phyloP scores from a whole-genome alignment of 2,888 invertebrate species.

The Standfussiana lucernea region DNA sequence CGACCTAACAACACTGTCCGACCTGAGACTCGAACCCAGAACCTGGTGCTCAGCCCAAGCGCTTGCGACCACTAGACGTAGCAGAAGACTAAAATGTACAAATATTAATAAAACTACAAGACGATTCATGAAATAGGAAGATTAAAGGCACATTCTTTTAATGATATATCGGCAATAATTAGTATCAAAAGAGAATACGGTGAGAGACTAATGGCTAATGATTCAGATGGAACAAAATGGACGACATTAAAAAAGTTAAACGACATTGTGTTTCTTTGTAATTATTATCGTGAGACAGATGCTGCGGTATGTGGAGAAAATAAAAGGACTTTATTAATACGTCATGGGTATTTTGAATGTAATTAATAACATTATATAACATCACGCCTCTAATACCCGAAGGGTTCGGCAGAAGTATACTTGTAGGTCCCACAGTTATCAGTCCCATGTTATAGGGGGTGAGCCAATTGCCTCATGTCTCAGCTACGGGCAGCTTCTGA shows the following conservation, averaged over 20 bases:
- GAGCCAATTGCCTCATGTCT: not conserved
- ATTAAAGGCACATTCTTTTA: conserved; percentile 55
- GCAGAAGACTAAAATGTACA: not conserved
- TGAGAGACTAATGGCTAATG: conserved; percentile 61
- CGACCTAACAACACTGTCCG: not conserved
- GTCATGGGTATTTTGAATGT: conserved; percentile 5
- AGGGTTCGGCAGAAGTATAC: not conserved
- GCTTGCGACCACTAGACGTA: not conserved
- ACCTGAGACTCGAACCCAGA: not conserved
- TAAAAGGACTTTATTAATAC: conserved; percentile 8
- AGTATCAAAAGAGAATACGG: conserved; percentile 61
- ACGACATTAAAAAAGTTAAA: conserved; percentile 49
- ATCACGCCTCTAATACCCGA: not conserved
- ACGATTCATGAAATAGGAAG: conserved; percentile 41
- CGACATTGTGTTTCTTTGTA: conserved; percentile 48
- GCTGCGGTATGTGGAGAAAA: conserved; percentile 17
- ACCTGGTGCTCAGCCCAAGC: no score
- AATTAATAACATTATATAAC: not conserved
- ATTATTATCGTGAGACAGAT: conserved; percentile 40
- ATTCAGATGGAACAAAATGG: conserved; percentile 56
- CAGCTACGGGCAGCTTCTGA: not conserved
- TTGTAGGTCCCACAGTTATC: not conserved
- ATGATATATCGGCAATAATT: conserved; percentile 58
- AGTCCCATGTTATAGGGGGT: no score
- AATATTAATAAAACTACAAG: conserved; percentile 23